A percentile compares a stretch with the other conserved stretches of the same genome.
Evolutionary conservation across 2,888 invertebrate genomes (phyloP).

Genomic region (Acanthoscelides obtectus): DNA sequence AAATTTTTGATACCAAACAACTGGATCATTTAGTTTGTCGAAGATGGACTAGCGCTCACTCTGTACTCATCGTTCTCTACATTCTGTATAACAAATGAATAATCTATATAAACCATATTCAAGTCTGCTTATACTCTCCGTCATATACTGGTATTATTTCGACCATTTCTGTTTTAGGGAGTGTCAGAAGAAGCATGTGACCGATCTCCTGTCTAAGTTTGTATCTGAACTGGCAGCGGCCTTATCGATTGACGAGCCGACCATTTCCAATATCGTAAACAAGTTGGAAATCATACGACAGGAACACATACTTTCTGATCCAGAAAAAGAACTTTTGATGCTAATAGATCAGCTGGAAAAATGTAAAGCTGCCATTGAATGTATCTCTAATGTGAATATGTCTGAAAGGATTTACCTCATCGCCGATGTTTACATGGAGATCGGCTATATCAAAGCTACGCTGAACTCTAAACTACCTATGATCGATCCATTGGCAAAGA

Average conservation of each 20-base stretch:
- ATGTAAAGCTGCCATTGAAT: slow-evolving; percentile 1
- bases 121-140: too few relatives aligned
- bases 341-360: slow-evolving; percentile 20
- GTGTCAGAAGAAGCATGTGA: slow-evolving; percentile 27
- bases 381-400: neutral
- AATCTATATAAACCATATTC: too few relatives aligned
- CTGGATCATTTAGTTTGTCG: too few relatives aligned
- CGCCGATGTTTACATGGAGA: slow-evolving; percentile 39
- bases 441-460: slow-evolving; percentile 55
- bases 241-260: neutral
- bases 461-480: slow-evolving; percentile 61
- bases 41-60: too few relatives aligned
- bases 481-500: slow-evolving; percentile 82
- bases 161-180: slow-evolving; percentile 21
- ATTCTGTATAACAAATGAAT: too few relatives aligned
- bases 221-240: slow-evolving; percentile 11
- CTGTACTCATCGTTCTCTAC: too few relatives aligned
- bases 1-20: too few relatives aligned
- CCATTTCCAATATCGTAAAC: neutral
- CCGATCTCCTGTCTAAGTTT: slow-evolving; percentile 21
- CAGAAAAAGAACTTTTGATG: slow-evolving; percentile 20
- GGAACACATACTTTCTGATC: slow-evolving; percentile 3
- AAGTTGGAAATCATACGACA: neutral
- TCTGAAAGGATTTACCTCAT: slow-evolving; percentile 16
- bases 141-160: too few relatives aligned